phyloP scores from a whole-genome alignment of 2,113 vertebrate genomes.

The Vicugna pacos region DNA sequence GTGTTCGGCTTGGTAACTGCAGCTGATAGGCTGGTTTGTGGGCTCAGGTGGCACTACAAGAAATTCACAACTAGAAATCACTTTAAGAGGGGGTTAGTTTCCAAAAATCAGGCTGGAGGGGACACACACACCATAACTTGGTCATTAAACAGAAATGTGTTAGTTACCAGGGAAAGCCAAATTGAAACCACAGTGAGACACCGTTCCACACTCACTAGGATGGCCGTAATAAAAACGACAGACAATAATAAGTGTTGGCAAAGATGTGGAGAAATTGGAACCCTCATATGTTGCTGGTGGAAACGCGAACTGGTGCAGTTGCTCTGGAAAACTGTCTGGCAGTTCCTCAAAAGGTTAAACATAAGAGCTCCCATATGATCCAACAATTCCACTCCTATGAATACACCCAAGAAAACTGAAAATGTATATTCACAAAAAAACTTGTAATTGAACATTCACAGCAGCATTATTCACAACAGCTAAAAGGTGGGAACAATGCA shows the following conservation, averaged over 20 bases:
- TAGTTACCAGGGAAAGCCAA: background rate
- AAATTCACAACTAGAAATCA: background rate
- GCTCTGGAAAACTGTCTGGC: background rate
- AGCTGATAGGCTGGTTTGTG: background rate
- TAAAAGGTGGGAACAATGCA: background rate
- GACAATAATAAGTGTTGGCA: background rate
- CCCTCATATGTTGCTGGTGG: background rate
- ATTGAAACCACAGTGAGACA: background rate
- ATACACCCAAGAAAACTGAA: background rate
- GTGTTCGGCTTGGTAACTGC: background rate
- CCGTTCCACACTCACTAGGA: background rate
- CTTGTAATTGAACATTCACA: background rate
- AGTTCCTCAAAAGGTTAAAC: background rate
- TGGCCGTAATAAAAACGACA: background rate
- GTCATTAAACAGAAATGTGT: background rate
- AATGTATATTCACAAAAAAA: background rate
- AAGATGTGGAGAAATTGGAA: background rate
- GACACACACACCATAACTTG: no score
- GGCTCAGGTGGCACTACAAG: background rate
- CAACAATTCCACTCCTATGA: background rate
- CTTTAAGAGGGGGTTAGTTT: background rate
- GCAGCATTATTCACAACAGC: background rate
- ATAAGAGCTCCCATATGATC: background rate
- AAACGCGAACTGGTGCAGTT: background rate
- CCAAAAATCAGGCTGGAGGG: background rate